Base-by-base conservation (phyloP, 2,797 vertebrate genomes). In the Oreortyx pictus region DNA sequence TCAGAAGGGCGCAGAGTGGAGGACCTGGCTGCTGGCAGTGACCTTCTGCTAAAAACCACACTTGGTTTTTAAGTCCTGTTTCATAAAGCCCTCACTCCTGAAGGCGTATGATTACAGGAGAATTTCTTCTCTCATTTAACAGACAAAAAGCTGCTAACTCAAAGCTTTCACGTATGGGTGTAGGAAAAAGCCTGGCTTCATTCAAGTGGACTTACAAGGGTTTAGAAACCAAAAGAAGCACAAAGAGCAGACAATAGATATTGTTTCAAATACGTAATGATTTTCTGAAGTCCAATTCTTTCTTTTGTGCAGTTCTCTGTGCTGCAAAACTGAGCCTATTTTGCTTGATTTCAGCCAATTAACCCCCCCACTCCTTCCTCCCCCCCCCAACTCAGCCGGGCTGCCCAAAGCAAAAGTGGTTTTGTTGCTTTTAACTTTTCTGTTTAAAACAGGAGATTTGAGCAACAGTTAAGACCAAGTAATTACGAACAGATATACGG, bases 61-160 rank as follows among this genome's bases (percentile, higher is more conserved):
- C 29, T 25, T 74, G 72, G 37, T 89, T 82, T 71, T 60, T 52
- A 61, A 6, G 2, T 64, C 78, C 79, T 35, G 2, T 73, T 22
- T 64, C 61, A 73, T 23, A 66, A 49, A 88, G 64, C 33, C 41
- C 47, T 76, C 66, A 29, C 47, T 90, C 64, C 83, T 82, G 39
- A 49, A 90, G 83, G 74, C 47, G 16, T 46, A 60, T 68, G 88
- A 88, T 93, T 90, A 74, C 74, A 90, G 83, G 31, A 89, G 87
- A 57, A 79, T 86, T 89, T 49, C 41, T 93, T 71, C 80, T 76
- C 85, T 88, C 71, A 44, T 86, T 90, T 72, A 73, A 88, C 76
- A n/a, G 14, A 10, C 27, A 31, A 47, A 75, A 43, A 15, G 20
- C 24, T 50, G 57, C 27, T 86, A 86, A 70, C 27, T 54, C 67